Percentiles rank a stretch among this genome's conserved stretches.
Conservation (phyloP, 2,113 vertebrate genomes). For the Centropus bengalensis region DNA sequence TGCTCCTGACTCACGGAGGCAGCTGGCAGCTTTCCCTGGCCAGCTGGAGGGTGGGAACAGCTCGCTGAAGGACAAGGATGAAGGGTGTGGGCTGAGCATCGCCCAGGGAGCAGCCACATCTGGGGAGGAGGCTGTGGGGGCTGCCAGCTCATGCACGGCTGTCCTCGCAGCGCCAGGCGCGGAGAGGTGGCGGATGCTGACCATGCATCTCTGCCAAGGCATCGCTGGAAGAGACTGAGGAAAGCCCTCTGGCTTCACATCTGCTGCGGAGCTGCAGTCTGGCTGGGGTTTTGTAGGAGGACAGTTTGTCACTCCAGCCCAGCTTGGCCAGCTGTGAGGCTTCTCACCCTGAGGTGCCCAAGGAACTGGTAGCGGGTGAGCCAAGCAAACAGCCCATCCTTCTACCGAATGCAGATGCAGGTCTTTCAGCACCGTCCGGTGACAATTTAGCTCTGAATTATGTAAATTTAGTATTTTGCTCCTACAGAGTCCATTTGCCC, state of each 20-base stretch:
- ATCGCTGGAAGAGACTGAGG: not conserved
- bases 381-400: not conserved
- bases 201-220: not conserved
- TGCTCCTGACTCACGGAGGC: slow-evolving; percentile 42
- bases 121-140: not conserved
- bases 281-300: not conserved
- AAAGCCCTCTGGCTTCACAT: not conserved
- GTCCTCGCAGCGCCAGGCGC: rapidly evolving
- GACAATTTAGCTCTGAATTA: not conserved
- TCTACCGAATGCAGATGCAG: rapidly evolving
- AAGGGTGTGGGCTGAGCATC: slow-evolving; percentile 55
- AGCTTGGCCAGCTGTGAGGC: rapidly evolving
- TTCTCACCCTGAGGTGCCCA: not conserved
- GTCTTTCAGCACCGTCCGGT: not conserved
- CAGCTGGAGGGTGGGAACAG: slow-evolving; percentile 63
- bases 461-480: not conserved
- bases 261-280: not conserved
- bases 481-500: not conserved
- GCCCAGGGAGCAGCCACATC: not conserved
- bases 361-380: not conserved
- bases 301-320: not conserved
- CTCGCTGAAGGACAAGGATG: not conserved
- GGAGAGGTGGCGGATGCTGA: rapidly evolving
- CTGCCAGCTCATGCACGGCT: not conserved
- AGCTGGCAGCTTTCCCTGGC: slow-evolving; percentile 38